Evolutionary conservation across 2,888 invertebrate genomes (phyloP), one percentile per base, ranked within the genome.

Genomic region (Lasiommata megera): DNA sequence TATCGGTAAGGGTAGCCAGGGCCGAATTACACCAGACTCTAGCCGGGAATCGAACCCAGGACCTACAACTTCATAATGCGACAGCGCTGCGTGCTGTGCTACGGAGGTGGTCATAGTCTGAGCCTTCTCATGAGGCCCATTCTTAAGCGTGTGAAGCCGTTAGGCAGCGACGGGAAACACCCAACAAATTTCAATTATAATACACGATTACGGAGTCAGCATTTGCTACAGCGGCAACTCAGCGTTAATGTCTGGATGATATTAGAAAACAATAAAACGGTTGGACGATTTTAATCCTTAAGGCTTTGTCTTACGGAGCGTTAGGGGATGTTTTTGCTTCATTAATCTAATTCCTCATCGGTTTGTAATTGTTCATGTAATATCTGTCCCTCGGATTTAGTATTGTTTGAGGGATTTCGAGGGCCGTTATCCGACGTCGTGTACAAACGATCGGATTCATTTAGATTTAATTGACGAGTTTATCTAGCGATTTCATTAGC

Each of bases 181-280:
- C 31, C 31, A 31, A n/a, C 5, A 23, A 23, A 23, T 41, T 14
- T n/a, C 14, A 54, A 54, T 50, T 50, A 54, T 3, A 52, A 41
- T 40, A 48, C 37, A 34, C 18, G 34, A 54, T 46, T 37, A 16
- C 12, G n/a, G 17, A 29, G 16, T 37, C 9, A 34, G 14, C 47
- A 34, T 46, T 41, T 37, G 50, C 46, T 34, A 34, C 31, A 31
- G 29, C 23, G 47, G 54, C 54, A 54, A 55, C 44, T 54, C 47
- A 54, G 53, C 43, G 53, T 16, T 56, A 63, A 67, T 61, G 63
- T 67, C 60, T 47, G 36, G 65, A 16, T 17, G 71, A 77, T 80
- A 77, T 77, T 74, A 74, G 74, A 77, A 82, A 81, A 82, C 83
- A 82, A 84, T 84, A 81, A 82, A 84, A 81, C 76, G 82, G 72